A percentile compares a stretch with the other conserved stretches of the same genome.
phyloP scores from a whole-genome alignment of 2,113 vertebrate species.

The Anguilla japonica region DNA sequence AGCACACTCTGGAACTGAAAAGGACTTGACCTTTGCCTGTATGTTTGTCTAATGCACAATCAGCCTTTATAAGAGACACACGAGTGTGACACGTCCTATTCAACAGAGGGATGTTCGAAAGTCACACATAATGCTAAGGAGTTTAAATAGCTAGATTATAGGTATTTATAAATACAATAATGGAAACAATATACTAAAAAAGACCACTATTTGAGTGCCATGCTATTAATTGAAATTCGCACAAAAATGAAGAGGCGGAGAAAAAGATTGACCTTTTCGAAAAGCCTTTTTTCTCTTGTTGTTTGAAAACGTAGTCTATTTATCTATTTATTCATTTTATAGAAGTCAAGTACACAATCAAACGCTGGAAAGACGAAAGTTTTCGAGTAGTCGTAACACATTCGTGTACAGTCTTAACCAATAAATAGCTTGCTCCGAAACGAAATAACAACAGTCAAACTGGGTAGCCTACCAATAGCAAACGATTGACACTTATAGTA shows the following conservation, averaged over 20 bases:
- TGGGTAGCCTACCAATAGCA: not conserved
- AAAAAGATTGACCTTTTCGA: not conserved
- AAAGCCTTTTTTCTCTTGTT: not conserved
- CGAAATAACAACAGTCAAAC: not conserved
- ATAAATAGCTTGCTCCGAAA: not conserved
- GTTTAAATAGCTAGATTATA: slow-evolving; percentile 72
- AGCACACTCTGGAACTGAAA: slow-evolving; percentile 92
- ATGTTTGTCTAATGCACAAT: slow-evolving; percentile 99
- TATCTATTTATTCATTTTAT: too few relatives aligned
- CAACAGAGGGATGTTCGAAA: slow-evolving; percentile 86
- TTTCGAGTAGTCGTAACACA: too few relatives aligned
- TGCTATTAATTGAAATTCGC: not conserved
- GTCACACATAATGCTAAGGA: slow-evolving; percentile 78
- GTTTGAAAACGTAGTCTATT: too few relatives aligned
- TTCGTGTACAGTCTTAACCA: not conserved
- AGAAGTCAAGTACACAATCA: too few relatives aligned
- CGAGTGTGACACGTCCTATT: slow-evolving; percentile 91
- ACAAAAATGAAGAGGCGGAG: not conserved
- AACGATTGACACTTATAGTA: not conserved
- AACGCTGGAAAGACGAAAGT: too few relatives aligned
- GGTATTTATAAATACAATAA: slow-evolving; percentile 73
- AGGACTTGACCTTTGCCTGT: slow-evolving; percentile 99
- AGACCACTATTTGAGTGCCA: not conserved
- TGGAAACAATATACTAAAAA: not conserved
- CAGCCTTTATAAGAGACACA: slow-evolving; percentile 91